Base-by-base conservation (phyloP, 2,113 vertebrate species). In the Ancistrus triradiatus region DNA sequence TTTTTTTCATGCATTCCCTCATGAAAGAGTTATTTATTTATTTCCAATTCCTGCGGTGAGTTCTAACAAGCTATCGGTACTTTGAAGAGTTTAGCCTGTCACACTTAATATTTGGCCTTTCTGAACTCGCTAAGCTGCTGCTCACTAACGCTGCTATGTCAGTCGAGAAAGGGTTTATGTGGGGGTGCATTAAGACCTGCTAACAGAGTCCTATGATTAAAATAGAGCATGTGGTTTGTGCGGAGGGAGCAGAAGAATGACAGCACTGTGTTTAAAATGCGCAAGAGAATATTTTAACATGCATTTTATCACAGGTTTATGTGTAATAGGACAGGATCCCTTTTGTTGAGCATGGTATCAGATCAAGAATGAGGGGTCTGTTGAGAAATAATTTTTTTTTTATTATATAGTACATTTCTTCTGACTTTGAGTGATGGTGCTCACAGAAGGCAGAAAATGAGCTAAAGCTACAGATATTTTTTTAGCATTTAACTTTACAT, bases 21-120 rank as follows among this genome's bases (percentile, higher is more conserved):
- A 2, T 49, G 53, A 66, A 13, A 37, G 50, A 53, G 68, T 81
- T 83, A 82, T 85, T 83, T 84, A 77, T 81, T 81, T 74, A 67
- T 70, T 75, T 70, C 24, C 6, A 66, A 56, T 66, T 74, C 75
- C 78, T 59, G 70, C 21, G 10, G 73, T 69, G 79, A 52, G 68
- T 73, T 81, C 74, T 81, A 84, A 87, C 75, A 82, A 84, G 79
- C 73, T 63, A 68, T 70, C 47, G 43, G n/a, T 38, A 69, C 74
- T 84, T 85, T 81, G 78, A 84, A 80, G 74, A 81, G 68, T 77
- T 59, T 60, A 50, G 70, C 66, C 77, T 63, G 74, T 82, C 78
- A 78, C 69, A 63, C 46, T 66, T 72, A 73, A 83, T 77, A 77
- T 68, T 64, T 52, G 59, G 74, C 78, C 63, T 75, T 57, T 69